Evolutionary conservation across 2,888 invertebrate genomes (phyloP), one percentile per base, ranked within the genome.

Genomic region (Aspidiotus destructor): DNA sequence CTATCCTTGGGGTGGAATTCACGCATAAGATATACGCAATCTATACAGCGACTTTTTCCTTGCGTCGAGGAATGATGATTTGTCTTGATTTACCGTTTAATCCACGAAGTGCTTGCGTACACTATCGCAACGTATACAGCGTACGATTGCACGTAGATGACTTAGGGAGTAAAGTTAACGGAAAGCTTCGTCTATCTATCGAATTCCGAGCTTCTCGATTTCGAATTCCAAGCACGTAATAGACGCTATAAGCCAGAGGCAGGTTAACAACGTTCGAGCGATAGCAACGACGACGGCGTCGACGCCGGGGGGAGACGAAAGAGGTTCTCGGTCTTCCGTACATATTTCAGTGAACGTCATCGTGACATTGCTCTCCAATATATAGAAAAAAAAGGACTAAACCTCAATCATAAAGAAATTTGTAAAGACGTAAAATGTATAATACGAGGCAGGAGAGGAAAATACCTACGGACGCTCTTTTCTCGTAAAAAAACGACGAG

Each of bases 41-140:
- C n/a, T 28, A 28, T 28, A 28, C 28, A n/a, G 10, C 11, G 48
- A 54, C 63, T 63, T 63, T 63, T 28, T 28, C 28, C 28, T 5
- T 28, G 28, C 63, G 63, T 41, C 54, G 54, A 63, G 63, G 54
- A 63, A 63, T 53, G 63, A 63, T 63, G 63, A 63, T 63, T 63
- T 63, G 63, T 63, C 63, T 63, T 63, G 63, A 63, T 63, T 63
- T 63, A 63, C 63, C 63, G 63, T 63, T 63, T 63, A 63, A 63
- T 63, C 63, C 63, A 63, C 52, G 40, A 48, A 63, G 63, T 63
- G 63, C 63, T 63, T 52, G 44, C 48, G 28, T 61, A 44, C 44
- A n/a, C 44, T 44, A 44, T 44, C 17, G 60, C 60, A 41, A 11
- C 44, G 16, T n/a, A n/a, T 48, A 48, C 48, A n/a, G 48, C 48